Evolutionary conservation across 2,888 invertebrate species (phyloP).

Genomic region (Punctoribates punctum): DNA sequence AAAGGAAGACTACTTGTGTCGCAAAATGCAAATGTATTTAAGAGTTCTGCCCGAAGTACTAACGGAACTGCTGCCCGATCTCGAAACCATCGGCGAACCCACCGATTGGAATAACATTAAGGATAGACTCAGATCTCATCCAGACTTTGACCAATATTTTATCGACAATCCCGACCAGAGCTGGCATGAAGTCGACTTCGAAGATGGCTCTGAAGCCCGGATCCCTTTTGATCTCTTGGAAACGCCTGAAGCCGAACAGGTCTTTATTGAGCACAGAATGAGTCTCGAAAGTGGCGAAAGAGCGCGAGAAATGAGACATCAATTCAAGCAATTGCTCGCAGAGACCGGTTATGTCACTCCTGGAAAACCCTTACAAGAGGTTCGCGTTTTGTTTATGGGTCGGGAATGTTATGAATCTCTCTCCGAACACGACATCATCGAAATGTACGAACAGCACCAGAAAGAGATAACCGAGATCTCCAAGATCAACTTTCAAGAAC

Average conservation of each 20-base stretch:
- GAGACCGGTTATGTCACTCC: conserved; percentile 93
- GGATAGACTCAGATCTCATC: conserved; percentile 78
- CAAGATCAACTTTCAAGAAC: conserved; percentile 85
- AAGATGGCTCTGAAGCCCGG: conserved; percentile 65
- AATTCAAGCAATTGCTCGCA: conserved; percentile 85
- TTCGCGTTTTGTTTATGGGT: conserved; percentile 79
- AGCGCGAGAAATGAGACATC: conserved; percentile 85
- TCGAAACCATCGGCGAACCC: conserved; percentile 64
- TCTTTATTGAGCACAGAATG: conserved; percentile 85
- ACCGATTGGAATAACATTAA: conserved; percentile 84
- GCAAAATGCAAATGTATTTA: conserved; percentile 71
- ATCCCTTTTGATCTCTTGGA: conserved; percentile 90
- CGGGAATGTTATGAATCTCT: conserved; percentile 89
- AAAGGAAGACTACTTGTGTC: conserved; percentile 73
- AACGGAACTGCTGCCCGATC: conserved; percentile 72
- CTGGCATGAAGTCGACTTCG: conserved; percentile 69
- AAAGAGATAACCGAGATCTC: conserved; percentile 81
- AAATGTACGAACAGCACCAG: conserved; percentile 91
- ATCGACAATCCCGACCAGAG: conserved; percentile 74
- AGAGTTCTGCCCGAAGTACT: conserved; percentile 71
- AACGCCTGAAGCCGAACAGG: conserved; percentile 83
- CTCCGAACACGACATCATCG: conserved; percentile 80
- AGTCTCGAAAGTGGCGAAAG: conserved; percentile 87
- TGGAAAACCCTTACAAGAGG: conserved; percentile 86
- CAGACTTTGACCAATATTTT: conserved; percentile 90